Base-by-base conservation (phyloP, 2,797 vertebrate genomes). In the Peromyscus eremicus region DNA sequence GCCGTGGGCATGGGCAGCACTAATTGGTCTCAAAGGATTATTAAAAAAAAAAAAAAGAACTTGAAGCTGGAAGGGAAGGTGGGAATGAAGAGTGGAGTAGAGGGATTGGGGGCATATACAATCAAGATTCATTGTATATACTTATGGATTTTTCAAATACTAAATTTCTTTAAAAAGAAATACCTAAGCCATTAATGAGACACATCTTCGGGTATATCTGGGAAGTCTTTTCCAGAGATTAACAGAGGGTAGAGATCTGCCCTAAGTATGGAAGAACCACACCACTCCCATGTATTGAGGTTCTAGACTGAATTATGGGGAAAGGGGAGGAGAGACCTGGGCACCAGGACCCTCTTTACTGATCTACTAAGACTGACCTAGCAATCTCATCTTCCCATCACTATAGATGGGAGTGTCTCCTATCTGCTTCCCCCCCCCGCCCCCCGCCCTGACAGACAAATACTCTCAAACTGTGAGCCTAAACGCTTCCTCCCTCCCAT, bases 371-470 rank as follows among this genome's bases (percentile, higher is more conserved):
- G 40, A 46, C 76, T 46, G 46, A 77, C 13, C 27, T 64, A 17
- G 40, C 29, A 76, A 19, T 12, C 11, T 46, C 29, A 40, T 17
- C 23, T 55, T 55, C 66, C 34, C 14, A 25, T 34, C 19, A 0
- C 40, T 34, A 11, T 32, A 46, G 29, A 34, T 17, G 29, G 32
- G 29, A 76, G 19, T 16, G 29, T 13, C 40, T 89, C 37, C 37
- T 2, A 0, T 25, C 55, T 0, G 10, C 37, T 32, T 43, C 40
- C 37, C n/a, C n/a, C n/a, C n/a, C n/a, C n/a, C n/a, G n/a, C n/a
- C n/a, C n/a, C 29, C 19, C 1, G 25, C 27, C 27, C 32, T 34
- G 71, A 34, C 1, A 1, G 55, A 62, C 84, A 43, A 68, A 34
- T 46, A 21, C 52, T 75, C 37, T 23, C 11, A 62, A 43, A 23